Conservation (phyloP, 2,888 invertebrate genomes). For the Cantharis flavilabris region DNA sequence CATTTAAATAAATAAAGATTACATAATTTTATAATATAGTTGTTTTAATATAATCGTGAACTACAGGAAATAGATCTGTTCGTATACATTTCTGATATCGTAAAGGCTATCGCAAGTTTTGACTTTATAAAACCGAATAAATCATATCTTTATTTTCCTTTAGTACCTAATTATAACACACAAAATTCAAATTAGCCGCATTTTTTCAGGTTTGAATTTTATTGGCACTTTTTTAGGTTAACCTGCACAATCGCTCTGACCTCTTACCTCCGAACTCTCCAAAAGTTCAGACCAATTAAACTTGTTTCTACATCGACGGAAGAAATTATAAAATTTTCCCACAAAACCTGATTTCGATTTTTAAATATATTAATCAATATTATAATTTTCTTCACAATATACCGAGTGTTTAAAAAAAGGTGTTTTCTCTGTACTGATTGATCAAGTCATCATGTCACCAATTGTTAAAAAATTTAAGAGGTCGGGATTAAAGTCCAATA, state of each 20-base stretch:
- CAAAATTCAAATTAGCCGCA: neutral
- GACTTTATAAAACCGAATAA: slow-evolving; percentile 2
- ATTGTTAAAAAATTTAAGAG: neutral
- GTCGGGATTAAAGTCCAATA: neutral
- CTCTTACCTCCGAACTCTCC: slow-evolving; percentile 33
- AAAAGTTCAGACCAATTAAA: slow-evolving; percentile 32
- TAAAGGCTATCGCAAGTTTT: slow-evolving; percentile 1
- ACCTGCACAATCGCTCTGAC: slow-evolving; percentile 27
- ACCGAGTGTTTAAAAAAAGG: neutral
- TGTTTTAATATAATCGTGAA: neutral
- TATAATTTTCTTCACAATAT: neutral
- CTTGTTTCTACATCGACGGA: slow-evolving; percentile 17
- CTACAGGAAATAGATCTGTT: slow-evolving; percentile 2
- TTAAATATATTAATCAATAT: neutral
- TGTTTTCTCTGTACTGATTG: no score
- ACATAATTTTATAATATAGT: neutral
- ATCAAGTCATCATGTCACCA: no score
- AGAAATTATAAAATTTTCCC: neutral
- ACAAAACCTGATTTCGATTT: neutral
- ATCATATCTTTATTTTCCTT: slow-evolving; percentile 3
- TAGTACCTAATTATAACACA: neutral
- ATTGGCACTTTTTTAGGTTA: slow-evolving; percentile 25
- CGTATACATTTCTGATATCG: neutral
- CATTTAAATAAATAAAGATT: neutral
- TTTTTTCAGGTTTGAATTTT: slow-evolving; percentile 6